Evolutionary conservation across 2,888 invertebrate species (phyloP).

Genomic region (Harpalus rufipes): DNA sequence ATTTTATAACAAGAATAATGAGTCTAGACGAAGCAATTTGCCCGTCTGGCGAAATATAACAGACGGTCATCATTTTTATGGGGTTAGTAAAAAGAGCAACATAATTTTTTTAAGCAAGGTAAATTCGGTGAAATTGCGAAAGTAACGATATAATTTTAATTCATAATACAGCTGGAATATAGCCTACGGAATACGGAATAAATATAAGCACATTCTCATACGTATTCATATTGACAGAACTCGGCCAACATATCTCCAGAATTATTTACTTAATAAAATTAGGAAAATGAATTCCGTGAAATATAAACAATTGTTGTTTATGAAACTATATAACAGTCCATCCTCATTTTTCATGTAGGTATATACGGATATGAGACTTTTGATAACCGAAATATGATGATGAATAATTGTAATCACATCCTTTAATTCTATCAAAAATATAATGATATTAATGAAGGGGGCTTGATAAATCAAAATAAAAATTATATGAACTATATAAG

Average conservation of each 20-base stretch:
- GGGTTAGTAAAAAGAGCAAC: background rate
- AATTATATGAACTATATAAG: no score
- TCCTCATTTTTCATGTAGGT: no score
- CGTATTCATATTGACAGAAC: background rate
- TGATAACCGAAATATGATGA: no score
- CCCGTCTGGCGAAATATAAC: background rate
- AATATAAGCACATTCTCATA: background rate
- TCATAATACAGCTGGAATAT: no score
- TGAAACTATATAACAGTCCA: background rate
- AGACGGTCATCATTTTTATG: background rate
- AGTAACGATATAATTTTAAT: no score
- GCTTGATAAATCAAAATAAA: no score
- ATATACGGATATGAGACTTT: no score
- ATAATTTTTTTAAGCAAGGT: background rate
- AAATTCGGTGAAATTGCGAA: background rate
- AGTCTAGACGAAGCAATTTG: conserved; percentile 7
- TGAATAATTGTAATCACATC: no score
- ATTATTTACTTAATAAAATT: background rate
- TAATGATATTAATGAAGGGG: no score
- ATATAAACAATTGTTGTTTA: conserved; percentile 10
- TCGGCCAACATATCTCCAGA: background rate
- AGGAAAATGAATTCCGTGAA: background rate
- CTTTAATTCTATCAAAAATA: no score
- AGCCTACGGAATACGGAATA: no score
- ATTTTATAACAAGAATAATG: conserved; percentile 5